Conservation (phyloP, 2,797 vertebrate genomes). For the Oreochromis grahami region DNA sequence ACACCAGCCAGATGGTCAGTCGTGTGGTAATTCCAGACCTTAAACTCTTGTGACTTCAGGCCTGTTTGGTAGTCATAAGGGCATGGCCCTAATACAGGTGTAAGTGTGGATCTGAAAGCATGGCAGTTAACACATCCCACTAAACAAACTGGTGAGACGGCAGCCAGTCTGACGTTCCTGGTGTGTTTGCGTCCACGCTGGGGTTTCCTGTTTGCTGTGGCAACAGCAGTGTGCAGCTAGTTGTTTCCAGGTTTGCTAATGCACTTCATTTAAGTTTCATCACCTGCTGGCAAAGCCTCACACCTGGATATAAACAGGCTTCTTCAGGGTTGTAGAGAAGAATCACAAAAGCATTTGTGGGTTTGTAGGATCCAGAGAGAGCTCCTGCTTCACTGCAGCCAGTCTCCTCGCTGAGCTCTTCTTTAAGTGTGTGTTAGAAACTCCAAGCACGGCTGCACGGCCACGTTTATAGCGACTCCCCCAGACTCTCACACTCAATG, state of each 20-base stretch:
- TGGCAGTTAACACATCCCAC: conserved; percentile 11
- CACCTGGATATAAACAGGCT: background rate
- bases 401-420: background rate
- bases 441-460: background rate
- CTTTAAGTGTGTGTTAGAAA: background rate
- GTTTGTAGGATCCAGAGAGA: background rate
- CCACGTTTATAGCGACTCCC: conserved; percentile 43
- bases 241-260: conserved; percentile 9
- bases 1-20: background rate
- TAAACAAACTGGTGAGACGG: conserved; percentile 34
- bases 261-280: conserved; percentile 34
- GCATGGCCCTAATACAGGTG: background rate
- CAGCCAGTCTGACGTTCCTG: background rate
- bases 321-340: background rate
- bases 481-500: conserved; percentile 43
- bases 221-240: conserved; percentile 5
- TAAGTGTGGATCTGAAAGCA: background rate
- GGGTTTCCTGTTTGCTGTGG: conserved; percentile 16
- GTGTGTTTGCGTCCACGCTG: background rate
- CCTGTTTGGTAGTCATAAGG: background rate
- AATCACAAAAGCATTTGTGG: background rate
- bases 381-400: background rate
- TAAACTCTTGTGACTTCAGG: background rate
- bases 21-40: background rate
- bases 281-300: conserved; percentile 13